These are phyloP conservation scores for Gorilla gorilla DNA, from an alignment of 2,113 vertebrate species.

Conservation along the genomic window DNA sequence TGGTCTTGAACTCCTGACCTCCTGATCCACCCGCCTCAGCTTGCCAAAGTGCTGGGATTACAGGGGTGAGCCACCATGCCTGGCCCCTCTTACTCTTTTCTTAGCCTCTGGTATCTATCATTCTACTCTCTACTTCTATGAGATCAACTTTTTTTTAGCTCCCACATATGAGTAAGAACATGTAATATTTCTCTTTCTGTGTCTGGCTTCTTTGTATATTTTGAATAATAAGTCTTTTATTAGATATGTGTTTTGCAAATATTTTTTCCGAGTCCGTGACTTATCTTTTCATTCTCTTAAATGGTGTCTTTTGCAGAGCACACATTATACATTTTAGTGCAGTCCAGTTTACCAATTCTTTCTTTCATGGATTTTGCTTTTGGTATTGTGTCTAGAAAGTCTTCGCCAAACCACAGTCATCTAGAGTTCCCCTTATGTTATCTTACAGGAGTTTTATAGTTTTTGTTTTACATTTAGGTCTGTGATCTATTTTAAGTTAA, in stretches of 20 bases:
- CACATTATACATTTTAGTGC: background rate
- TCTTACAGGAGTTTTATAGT: background rate
- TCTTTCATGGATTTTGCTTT: background rate
- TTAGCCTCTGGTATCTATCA: background rate
- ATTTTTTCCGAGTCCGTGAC: background rate
- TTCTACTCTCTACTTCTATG: background rate
- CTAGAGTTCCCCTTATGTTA: background rate
- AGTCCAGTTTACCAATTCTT: background rate
- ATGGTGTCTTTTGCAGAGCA: background rate
- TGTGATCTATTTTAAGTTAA: background rate
- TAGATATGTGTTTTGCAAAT: background rate
- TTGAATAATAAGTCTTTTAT: background rate
- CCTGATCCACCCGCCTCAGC: too few species aligned
- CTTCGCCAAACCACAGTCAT: background rate
- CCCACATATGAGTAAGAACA: background rate
- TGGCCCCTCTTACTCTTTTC: background rate
- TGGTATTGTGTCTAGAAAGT: background rate
- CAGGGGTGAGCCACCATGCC: too few species aligned
- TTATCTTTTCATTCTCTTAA: background rate
- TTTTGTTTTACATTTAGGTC: background rate
- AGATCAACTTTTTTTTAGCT: background rate
- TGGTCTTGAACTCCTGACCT: too few species aligned
- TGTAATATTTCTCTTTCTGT: background rate
- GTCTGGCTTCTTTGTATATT: background rate
- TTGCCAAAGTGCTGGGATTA: too few species aligned